Base-by-base conservation (phyloP, 92 coral and sea anemone species). In the Siderastrea radians region DNA sequence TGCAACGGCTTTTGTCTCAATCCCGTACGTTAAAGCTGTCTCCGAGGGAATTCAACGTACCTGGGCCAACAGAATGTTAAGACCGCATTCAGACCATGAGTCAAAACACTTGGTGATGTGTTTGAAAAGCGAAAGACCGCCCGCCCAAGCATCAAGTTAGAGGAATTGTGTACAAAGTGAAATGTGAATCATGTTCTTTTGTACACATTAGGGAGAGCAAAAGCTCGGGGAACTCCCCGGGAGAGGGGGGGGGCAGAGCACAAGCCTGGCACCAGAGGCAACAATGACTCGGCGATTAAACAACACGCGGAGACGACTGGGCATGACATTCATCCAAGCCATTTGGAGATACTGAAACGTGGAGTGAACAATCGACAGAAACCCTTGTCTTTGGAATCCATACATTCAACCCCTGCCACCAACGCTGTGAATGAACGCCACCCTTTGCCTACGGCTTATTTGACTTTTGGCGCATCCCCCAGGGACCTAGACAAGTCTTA, bases 151-250 rank as follows among this genome's bases (percentile, higher is more conserved):
- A 67, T 71, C 83, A 67, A 68, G 74, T 86, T 4, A 66, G 61
- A 4, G 89, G 82, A 45, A 85, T 72, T 85, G 75, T 85, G 7
- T 85, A 76, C 59, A 77, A 78, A 78, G 90, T 86, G 1, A 77
- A 64, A 10, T 64, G 89, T 49, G 67, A 53, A 84, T 60, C 72
- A 14, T 66, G 84, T 58, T 53, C 52, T 26, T 75, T 85, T 53
- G 74, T 73, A 16, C 48, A 85, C 16, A 80, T 63, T 48, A 55
- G 52, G 43, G 84, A 86, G 63, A 86, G 84, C 84, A 86, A 86
- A 79, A 12, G 77, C 11, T 64, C 76, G 43, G 62, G 82, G 88
- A 66, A 84, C 73, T 84, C 75, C 49, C 66, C 38, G 38, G 38
- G 38, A 0, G 38, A 26, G 38, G 38, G 38, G 84, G 54, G 65